These are phyloP conservation scores for Noctuana brunneofusca DNA, from an alignment of 2,888 invertebrate species.

Conservation along the genomic window DNA sequence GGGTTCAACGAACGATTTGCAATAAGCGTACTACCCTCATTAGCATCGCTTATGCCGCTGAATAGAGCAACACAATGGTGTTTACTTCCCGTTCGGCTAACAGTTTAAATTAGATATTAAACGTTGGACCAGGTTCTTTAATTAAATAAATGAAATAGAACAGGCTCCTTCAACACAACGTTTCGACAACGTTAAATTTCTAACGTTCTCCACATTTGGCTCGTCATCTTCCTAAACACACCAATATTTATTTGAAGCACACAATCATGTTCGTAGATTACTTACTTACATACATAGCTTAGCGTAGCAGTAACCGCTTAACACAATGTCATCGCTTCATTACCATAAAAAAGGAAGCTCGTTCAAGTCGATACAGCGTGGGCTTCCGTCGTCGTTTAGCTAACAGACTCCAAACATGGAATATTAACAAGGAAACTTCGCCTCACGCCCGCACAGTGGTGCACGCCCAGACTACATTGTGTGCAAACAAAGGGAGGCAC, in stretches of 20 bases:
- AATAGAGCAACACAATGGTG: not conserved
- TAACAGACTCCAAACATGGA: slow-evolving; percentile 46
- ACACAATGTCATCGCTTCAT: slow-evolving; percentile 19
- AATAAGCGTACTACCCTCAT: slow-evolving; percentile 26
- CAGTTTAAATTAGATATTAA: not conserved
- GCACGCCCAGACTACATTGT: slow-evolving; percentile 58
- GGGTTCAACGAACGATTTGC: slow-evolving; percentile 28
- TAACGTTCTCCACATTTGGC: not conserved
- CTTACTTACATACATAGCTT: not conserved
- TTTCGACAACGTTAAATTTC: too few species aligned
- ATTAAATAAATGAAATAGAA: too few species aligned
- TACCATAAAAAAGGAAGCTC: slow-evolving; percentile 26
- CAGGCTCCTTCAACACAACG: too few species aligned
- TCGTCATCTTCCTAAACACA: not conserved
- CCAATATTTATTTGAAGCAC: not conserved
- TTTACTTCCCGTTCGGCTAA: not conserved
- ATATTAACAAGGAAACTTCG: slow-evolving; percentile 55
- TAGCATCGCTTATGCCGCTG: slow-evolving; percentile 13
- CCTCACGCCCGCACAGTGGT: slow-evolving; percentile 46
- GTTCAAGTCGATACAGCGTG: slow-evolving; percentile 37
- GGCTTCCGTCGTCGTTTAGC: slow-evolving; percentile 37
- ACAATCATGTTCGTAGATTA: not conserved
- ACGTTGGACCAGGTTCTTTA: too few species aligned
- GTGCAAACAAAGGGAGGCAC: slow-evolving; percentile 52
- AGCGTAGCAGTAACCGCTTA: not conserved